These are phyloP conservation scores for Magallana angulata DNA, from an alignment of 1,140 invertebrate species.

Conservation along the genomic window DNA sequence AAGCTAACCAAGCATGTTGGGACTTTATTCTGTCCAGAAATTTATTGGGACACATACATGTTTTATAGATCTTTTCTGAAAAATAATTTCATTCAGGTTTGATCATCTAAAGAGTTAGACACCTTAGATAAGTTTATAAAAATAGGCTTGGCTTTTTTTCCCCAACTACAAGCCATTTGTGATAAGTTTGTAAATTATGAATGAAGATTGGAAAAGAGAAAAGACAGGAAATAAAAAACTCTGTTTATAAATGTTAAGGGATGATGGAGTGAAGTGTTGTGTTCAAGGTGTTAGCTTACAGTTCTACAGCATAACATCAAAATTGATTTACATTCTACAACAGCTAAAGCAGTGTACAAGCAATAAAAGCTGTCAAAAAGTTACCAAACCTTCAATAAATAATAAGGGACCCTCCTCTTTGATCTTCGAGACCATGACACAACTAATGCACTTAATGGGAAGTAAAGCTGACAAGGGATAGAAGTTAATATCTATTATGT, in stretches of 20 bases:
- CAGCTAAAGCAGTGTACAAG: slow-evolving; percentile 13
- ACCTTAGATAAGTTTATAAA: too few relatives aligned
- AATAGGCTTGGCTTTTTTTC: background rate
- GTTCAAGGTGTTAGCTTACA: slow-evolving; percentile 3
- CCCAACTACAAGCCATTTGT: too few relatives aligned
- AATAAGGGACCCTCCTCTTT: slow-evolving; percentile 13
- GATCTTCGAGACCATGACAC: slow-evolving; percentile 14
- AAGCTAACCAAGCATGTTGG: background rate
- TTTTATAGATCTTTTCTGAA: too few relatives aligned
- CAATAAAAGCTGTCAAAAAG: slow-evolving; percentile 34
- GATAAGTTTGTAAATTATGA: slow-evolving; percentile 1
- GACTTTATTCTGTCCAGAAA: slow-evolving; percentile 15
- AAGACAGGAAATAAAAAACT: too few relatives aligned
- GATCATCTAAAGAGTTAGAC: too few relatives aligned
- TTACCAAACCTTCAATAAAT: slow-evolving; percentile 25
- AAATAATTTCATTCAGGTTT: too few relatives aligned
- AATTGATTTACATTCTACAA: slow-evolving; percentile 32
- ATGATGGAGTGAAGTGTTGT: background rate
- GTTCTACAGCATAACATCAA: background rate
- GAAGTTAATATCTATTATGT: slow-evolving; percentile 21
- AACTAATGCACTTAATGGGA: slow-evolving; percentile 34
- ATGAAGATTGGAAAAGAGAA: background rate
- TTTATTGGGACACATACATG: background rate
- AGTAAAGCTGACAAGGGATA: slow-evolving; percentile 14
- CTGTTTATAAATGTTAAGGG: background rate